These are phyloP conservation scores for Arion vulgaris DNA, from an alignment of 1,140 invertebrate species.

Conservation along the genomic window DNA sequence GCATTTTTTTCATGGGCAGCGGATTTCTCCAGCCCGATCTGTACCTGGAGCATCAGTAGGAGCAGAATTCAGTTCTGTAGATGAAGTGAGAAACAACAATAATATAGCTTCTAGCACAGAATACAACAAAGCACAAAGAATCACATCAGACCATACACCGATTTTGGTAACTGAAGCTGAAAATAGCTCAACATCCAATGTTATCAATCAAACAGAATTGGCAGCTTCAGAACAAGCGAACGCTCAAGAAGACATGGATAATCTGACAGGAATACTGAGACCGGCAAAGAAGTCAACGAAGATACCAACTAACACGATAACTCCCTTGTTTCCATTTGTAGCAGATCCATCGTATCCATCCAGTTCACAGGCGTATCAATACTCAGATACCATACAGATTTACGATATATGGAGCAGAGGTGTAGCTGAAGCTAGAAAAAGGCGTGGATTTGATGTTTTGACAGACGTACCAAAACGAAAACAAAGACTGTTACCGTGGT, in stretches of 20 bases:
- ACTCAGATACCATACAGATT: neutral
- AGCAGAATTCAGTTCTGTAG: neutral
- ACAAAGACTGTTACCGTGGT: slow-evolving; percentile 49
- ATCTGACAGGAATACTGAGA: neutral
- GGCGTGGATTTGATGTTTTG: neutral
- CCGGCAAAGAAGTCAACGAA: neutral
- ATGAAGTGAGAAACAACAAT: neutral
- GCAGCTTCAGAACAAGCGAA: neutral
- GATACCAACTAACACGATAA: neutral
- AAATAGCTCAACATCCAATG: neutral
- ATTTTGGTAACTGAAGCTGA: too few relatives aligned
- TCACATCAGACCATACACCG: too few relatives aligned
- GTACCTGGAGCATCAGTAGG: neutral
- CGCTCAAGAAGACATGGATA: neutral
- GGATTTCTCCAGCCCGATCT: neutral
- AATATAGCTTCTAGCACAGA: neutral
- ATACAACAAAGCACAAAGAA: neutral
- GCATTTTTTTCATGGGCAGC: neutral
- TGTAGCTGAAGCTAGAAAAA: neutral
- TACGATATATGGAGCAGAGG: neutral
- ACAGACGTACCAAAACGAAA: neutral
- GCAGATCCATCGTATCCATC: neutral
- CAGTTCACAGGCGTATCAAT: neutral
- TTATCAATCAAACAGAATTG: neutral
- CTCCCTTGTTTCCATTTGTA: neutral